Base-by-base conservation (phyloP, 2,113 vertebrate genomes). In the Ceyx melanurus region DNA sequence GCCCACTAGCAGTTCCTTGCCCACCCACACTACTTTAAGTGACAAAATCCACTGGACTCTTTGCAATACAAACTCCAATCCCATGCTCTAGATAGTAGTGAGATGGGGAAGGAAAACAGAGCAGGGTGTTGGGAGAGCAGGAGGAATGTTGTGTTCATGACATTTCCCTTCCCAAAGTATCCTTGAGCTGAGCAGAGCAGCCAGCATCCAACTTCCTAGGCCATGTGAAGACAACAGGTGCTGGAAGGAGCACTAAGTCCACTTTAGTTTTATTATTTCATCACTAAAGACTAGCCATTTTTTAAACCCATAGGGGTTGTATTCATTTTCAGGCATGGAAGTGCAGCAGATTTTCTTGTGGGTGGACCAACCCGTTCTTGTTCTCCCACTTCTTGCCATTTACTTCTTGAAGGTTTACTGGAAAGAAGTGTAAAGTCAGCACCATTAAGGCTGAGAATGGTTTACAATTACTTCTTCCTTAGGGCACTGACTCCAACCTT, bases 261-360 rank as follows among this genome's bases (percentile, higher is more conserved):
- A 71, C 21, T 61, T 82, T 25, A 51, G 40, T 91, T 82, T 70
- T 66, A 86, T 86, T 86, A 67, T 61, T 93, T 78, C 76, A 73
- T 68, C 89, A 93, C 93, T 75, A 84, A 88, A 82, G 58, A 67
- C 50, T 87, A 66, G 86, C 33, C 92, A 77, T 73, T 94, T 96
- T 93, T 90, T 77, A 70, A 91, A 89, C 7, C 62, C 84, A 89
- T 73, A 82, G 48, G 67, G 64, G 23, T n/a, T 92, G 18, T 42
- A 82, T 77, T 89, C 62, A 66, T 70, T 87, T 79, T 70, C 78
- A 68, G 40, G 64, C 67, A 43, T 18, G 14, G 56, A 92, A 80
- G 54, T 68, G 42, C 3, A 77, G 78, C 94, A 92, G 81, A 90
- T 96, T 90, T 96, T 72, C 62, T n/a, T 73, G 94, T 79, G 86